Percentiles rank a stretch among this genome's conserved stretches.
Evolutionary conservation across 2,113 vertebrate genomes (phyloP).

Genomic region (Nettapus auritus): DNA sequence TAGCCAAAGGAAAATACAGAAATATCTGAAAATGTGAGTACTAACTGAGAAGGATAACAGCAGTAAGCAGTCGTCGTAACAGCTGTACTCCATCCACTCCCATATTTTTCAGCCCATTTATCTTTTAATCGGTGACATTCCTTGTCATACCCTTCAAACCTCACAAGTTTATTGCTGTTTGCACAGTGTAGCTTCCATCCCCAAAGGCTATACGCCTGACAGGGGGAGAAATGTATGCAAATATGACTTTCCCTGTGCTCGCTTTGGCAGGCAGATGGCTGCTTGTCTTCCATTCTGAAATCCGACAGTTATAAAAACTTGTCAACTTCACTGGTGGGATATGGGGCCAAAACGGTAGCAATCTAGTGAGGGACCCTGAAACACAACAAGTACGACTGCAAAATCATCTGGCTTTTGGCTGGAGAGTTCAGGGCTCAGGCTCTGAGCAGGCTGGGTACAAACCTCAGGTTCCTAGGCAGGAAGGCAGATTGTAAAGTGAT

Average conservation of each 20-base stretch:
- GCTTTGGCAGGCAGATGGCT: not conserved
- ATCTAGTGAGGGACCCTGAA: not conserved
- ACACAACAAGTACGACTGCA: not conserved
- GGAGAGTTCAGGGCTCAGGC: not conserved
- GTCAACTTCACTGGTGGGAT: not conserved
- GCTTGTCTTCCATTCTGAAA: not conserved
- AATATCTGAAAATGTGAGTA: not conserved
- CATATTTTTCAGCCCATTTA: not conserved
- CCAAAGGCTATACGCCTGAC: not conserved
- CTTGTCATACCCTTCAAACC: not conserved
- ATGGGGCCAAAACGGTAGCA: not conserved
- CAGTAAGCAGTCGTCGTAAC: not conserved
- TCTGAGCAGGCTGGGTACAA: not conserved
- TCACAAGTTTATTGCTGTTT: conserved; percentile 27
- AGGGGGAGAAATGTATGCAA: not conserved
- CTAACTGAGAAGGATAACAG: not conserved
- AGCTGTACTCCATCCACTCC: not conserved
- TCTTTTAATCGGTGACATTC: not conserved
- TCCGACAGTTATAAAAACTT: not conserved
- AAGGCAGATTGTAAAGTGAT: conserved; percentile 20
- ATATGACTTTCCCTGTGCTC: not conserved
- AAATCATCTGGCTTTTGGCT: not conserved
- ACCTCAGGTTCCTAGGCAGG: accelerated
- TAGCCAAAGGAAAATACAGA: not conserved
- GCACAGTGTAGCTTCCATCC: not conserved